phyloP scores from a whole-genome alignment of 2,888 invertebrate species.

The Polydrusus tereticollis region DNA sequence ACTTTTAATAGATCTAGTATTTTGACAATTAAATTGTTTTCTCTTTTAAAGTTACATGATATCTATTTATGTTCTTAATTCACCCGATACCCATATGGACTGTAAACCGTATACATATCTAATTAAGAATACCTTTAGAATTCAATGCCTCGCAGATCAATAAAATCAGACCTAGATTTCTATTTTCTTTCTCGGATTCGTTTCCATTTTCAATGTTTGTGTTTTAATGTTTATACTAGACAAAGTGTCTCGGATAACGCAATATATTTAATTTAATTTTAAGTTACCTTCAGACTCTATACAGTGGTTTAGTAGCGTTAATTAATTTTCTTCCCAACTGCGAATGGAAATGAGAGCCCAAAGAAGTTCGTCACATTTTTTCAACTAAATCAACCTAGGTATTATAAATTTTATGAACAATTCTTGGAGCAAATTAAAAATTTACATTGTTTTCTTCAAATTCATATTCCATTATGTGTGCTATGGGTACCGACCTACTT shows the following conservation, averaged over 20 bases:
- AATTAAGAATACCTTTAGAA: neutral
- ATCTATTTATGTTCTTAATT: neutral
- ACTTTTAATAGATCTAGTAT: neutral
- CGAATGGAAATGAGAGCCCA: too few species aligned
- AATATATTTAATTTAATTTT: neutral
- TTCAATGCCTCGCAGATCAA: too few species aligned
- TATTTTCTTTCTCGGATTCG: neutral
- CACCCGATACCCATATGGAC: neutral
- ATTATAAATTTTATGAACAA: too few species aligned
- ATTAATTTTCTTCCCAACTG: too few species aligned
- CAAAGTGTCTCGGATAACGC: neutral
- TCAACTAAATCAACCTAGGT: too few species aligned
- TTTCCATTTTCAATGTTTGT: neutral
- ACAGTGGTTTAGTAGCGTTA: too few species aligned
- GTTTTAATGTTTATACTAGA: neutral
- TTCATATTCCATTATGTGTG: too few species aligned
- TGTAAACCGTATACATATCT: neutral
- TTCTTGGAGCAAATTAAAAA: too few species aligned
- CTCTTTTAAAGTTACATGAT: neutral
- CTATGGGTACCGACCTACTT: too few species aligned
- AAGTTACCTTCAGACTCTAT: too few species aligned
- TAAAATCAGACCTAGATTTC: slow-evolving; percentile 4
- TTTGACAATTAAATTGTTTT: neutral
- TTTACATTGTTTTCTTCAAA: too few species aligned
- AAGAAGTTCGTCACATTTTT: too few species aligned